Conservation (phyloP, 2,113 vertebrate species). For the Sturnira hondurensis region DNA sequence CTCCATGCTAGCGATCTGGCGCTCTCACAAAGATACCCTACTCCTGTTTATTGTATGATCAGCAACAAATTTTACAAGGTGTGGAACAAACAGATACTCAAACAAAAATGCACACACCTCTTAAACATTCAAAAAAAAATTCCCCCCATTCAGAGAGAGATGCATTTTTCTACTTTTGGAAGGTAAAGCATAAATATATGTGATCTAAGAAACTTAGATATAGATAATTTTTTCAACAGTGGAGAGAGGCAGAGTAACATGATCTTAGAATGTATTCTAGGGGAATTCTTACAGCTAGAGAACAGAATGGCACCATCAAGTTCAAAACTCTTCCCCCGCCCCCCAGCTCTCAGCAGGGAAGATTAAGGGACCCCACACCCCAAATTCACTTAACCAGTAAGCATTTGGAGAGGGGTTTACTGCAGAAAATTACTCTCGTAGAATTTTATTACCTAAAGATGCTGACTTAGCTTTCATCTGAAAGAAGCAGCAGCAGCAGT, state of each 20-base stretch:
- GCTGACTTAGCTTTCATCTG: not conserved
- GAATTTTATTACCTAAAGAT: not conserved
- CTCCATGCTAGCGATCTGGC: not conserved
- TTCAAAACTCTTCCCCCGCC: not conserved
- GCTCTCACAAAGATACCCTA: not conserved
- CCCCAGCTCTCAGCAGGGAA: not conserved
- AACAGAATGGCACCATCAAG: not conserved
- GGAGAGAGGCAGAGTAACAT: not conserved
- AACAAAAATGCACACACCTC: not conserved
- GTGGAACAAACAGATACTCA: not conserved
- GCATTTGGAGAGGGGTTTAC: not conserved
- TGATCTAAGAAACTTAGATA: not conserved
- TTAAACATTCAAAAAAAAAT: not conserved
- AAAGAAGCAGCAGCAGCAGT: not conserved
- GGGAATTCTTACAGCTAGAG: not conserved
- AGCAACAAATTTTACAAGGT: not conserved
- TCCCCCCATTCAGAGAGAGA: not conserved
- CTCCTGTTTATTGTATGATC: not conserved
- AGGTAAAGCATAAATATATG: not conserved
- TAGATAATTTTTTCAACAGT: not conserved
- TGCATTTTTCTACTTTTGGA: not conserved
- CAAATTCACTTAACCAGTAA: not conserved
- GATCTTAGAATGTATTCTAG: not conserved
- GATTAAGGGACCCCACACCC: not conserved
- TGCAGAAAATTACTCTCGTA: not conserved